These are phyloP conservation scores for Anoplophora glabripennis DNA, from an alignment of 1,140 invertebrate genomes.

Conservation along the genomic window DNA sequence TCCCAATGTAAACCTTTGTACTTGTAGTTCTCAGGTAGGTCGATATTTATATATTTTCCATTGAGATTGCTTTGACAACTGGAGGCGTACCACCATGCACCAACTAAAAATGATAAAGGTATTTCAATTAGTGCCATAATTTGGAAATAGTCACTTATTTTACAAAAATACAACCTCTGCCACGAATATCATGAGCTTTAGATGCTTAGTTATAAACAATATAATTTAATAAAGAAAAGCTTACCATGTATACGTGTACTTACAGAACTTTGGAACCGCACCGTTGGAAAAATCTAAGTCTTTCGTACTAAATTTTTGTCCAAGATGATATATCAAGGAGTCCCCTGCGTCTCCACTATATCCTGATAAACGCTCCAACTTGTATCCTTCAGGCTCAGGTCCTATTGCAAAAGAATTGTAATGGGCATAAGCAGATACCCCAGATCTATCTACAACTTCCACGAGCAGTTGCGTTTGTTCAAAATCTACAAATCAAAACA, in stretches of 20 bases:
- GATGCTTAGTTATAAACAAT: no score
- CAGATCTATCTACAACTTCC: constrained; percentile 60
- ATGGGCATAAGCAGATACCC: constrained; percentile 54
- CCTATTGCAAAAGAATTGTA: constrained; percentile 65
- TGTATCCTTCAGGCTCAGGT: constrained; percentile 61
- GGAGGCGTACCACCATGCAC: constrained; percentile 3
- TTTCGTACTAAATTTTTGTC: constrained; percentile 60
- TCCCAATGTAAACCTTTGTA: constrained; percentile 2
- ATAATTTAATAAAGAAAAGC: no score
- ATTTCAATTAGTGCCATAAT: no score
- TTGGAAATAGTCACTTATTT: no score
- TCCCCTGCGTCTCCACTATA: constrained; percentile 64
- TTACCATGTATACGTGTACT: no score
- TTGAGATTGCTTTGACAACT: constrained; percentile 2
- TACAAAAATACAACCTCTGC: no score
- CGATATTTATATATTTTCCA: neutral
- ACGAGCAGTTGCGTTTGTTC: constrained; percentile 53
- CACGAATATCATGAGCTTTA: no score
- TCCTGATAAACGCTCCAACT: constrained; percentile 58
- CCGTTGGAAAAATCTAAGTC: no score
- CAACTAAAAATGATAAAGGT: no score
- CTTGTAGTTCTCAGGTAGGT: constrained; percentile 3
- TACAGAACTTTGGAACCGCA: no score
- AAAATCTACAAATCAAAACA: constrained; percentile 6
- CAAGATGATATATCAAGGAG: constrained; percentile 67